Percentiles rank a stretch among this genome's conserved stretches.
Conservation (phyloP, 2,113 vertebrate species). For the human (Homo sapiens) region GRCh38 chr9:102754501-102755000, state of each 20-base stretch:
- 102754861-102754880: neutral
- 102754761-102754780: neutral
- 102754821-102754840: neutral
- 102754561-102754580: neutral
- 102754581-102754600: neutral
- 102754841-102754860: neutral
- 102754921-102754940: no score
- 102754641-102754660: neutral
- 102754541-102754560: neutral
- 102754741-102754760: neutral
- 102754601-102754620: neutral
- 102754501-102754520: neutral
- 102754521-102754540: neutral
- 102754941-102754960: no score
- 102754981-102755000: neutral
- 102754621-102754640: neutral
- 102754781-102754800: neutral
- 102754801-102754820: neutral
- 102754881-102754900: neutral
- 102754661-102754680: neutral
- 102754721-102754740: neutral
- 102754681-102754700: neutral
- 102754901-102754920: neutral
- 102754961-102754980: neutral
- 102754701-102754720: neutral